Base-by-base conservation (phyloP, 2,888 invertebrate species). In the Leucophora obtusa region DNA sequence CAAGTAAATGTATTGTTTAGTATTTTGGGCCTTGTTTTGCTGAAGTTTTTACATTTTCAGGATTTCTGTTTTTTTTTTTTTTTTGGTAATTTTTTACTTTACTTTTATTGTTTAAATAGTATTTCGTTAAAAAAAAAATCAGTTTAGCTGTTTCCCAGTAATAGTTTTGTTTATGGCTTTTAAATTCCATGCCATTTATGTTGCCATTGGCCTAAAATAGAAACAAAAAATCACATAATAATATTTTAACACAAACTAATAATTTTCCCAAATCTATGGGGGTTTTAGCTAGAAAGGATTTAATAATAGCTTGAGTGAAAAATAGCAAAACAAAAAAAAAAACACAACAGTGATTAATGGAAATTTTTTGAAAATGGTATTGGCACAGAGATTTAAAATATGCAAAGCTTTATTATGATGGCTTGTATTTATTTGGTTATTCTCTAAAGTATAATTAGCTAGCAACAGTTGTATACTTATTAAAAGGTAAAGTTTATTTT, bases 381-480 rank as follows among this genome's bases (percentile, higher is more conserved):
- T 38, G 11, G 17, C 21, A 17, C 6, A 43, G 14, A 58, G 56
- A 14, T 56, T 68, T 1, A 35, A 69, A 54, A 33, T 28, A 56
- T 15, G 10, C 50, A 35, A 24, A 50, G 17, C 24, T 21, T 38
- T 24, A 69, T 38, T 62, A 21, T 56, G 56, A 50, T 50, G 17
- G 28, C 66, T 59, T 56, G n/a, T 47, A 51, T 35, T 28, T 28
- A 28, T 15, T 51, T 66, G 21, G 14, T 35, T 54, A 60, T 53
- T 9, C 56, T 24, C 69, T 33, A 69, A 50, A 17, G 62, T 56
- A 28, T 62, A 69, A 75, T 75, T 69, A 62, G 50, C 17, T 56
- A 17, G n/a, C 14, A n/a, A 47, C 14, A 47, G n/a, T 47, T 47
- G 28, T 28, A 11, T 14, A 38, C 38, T 38, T 11, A 10, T 38